These are phyloP conservation scores for Alcedo quadribrachys DNA, from an alignment of 2,797 vertebrate genomes.

Conservation along the genomic window DNA sequence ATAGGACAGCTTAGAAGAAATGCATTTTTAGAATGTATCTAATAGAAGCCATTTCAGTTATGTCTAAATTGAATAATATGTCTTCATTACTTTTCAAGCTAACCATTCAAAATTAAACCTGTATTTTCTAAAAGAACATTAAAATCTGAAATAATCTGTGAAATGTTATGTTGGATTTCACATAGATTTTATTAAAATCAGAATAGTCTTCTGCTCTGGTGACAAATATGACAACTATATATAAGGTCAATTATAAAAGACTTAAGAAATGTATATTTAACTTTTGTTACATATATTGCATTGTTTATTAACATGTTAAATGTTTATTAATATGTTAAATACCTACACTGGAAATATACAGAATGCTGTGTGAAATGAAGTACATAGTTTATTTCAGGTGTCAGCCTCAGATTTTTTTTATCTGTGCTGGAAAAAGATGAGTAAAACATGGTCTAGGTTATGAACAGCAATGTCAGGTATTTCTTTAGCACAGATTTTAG, in stretches of 20 bases:
- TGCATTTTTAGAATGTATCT: conserved; percentile 13
- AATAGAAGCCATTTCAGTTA: conserved; percentile 21
- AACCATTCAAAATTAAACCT: not conserved
- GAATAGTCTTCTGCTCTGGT: not conserved
- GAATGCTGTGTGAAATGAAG: not conserved
- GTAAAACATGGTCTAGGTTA: not conserved
- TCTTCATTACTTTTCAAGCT: not conserved
- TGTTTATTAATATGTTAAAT: not conserved
- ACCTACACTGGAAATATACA: not conserved
- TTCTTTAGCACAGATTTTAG: not conserved
- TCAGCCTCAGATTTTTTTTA: not conserved
- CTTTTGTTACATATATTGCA: not conserved
- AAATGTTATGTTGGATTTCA: not conserved
- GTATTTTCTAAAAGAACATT: not conserved
- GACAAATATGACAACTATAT: not conserved
- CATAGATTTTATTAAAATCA: not conserved
- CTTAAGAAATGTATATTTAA: not conserved
- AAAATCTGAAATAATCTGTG: not conserved
- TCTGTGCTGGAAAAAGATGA: not conserved
- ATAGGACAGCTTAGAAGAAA: conserved; percentile 44
- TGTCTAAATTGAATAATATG: conserved; percentile 32
- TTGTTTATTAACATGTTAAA: not conserved
- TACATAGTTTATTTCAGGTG: not conserved
- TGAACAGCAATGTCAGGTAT: not conserved
- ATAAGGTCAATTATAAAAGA: not conserved